These are phyloP conservation scores for Watsonalla binaria DNA, from an alignment of 2,888 invertebrate genomes.

Conservation along the genomic window DNA sequence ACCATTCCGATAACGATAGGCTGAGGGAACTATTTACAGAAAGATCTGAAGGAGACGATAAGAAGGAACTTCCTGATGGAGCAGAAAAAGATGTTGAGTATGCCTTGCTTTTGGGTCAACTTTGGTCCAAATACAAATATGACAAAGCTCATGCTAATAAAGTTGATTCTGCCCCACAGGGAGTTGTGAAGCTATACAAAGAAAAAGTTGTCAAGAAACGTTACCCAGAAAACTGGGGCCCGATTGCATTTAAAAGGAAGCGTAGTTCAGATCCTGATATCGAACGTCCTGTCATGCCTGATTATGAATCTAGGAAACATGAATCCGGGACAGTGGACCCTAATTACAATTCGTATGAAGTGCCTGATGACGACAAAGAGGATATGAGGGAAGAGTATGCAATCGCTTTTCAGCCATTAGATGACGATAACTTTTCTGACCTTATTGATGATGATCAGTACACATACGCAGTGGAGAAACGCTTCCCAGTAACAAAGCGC, in stretches of 20 bases:
- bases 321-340: slow-evolving; percentile 37
- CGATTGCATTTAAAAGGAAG: slow-evolving; percentile 72
- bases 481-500: slow-evolving; percentile 83
- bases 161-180: slow-evolving; percentile 54
- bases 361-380: slow-evolving; percentile 61
- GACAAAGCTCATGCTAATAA: slow-evolving; percentile 54
- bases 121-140: slow-evolving; percentile 79
- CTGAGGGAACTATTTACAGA: slow-evolving; percentile 63
- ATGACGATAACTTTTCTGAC: slow-evolving; percentile 60
- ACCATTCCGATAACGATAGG: slow-evolving; percentile 61
- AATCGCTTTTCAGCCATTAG: slow-evolving; percentile 70
- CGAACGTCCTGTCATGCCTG: slow-evolving; percentile 37
- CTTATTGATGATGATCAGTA: slow-evolving; percentile 62
- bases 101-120: slow-evolving; percentile 71
- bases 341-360: slow-evolving; percentile 56
- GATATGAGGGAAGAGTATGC: slow-evolving; percentile 69
- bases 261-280: slow-evolving; percentile 58
- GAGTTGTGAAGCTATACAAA: slow-evolving; percentile 67
- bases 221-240: slow-evolving; percentile 69
- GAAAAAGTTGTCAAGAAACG: slow-evolving; percentile 70
- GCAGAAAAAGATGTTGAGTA: slow-evolving; percentile 74
- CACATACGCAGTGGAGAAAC: slow-evolving; percentile 72
- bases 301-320: slow-evolving; percentile 49
- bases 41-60: slow-evolving; percentile 48
- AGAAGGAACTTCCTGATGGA: slow-evolving; percentile 43